These are phyloP conservation scores for Collichthys lucidus DNA, from an alignment of 2,113 vertebrate genomes.

Conservation along the genomic window DNA sequence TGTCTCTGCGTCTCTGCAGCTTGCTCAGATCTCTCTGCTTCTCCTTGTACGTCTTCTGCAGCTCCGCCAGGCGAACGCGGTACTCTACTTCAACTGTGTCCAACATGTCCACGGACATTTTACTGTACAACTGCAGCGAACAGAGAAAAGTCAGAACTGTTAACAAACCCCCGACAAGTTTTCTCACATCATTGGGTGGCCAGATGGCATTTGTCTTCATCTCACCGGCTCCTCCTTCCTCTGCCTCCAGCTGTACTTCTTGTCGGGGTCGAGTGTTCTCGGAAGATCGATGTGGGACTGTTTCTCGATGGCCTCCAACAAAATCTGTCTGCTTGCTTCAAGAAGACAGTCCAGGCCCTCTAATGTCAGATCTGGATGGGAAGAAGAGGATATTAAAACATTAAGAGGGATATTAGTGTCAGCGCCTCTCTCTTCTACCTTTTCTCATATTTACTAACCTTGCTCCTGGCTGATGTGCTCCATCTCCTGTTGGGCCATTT, in stretches of 20 bases:
- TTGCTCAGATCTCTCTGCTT: constrained; percentile 95
- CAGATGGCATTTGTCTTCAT: background rate
- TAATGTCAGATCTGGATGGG: constrained; percentile 73
- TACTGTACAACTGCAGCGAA: constrained; percentile 88
- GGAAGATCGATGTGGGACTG: constrained; percentile 90
- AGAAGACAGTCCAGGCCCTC: constrained; percentile 92
- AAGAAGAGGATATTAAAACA: constrained; percentile 9
- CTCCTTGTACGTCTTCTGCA: constrained; percentile 94
- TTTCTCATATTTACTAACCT: constrained; percentile 58
- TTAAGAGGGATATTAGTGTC: background rate
- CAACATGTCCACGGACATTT: constrained; percentile 92
- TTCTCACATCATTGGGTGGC: background rate
- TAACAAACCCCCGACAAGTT: background rate
- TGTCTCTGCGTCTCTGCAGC: constrained; percentile 92
- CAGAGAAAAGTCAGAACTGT: background rate
- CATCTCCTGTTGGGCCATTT: constrained; percentile 92
- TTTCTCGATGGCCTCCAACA: constrained; percentile 92
- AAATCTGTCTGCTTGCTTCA: constrained; percentile 91
- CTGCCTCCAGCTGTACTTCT: constrained; percentile 99
- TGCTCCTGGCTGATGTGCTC: constrained; percentile 78
- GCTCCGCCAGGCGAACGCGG: constrained; percentile 92
- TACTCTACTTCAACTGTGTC: constrained; percentile 93
- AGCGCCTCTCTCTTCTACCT: background rate
- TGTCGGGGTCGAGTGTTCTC: constrained; percentile 92
- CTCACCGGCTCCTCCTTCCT: constrained; percentile 94